A percentile compares a stretch with the other conserved stretches of the same genome.
Conservation (phyloP, 2,797 vertebrate genomes). For the Rhabdomys pumilio region DNA sequence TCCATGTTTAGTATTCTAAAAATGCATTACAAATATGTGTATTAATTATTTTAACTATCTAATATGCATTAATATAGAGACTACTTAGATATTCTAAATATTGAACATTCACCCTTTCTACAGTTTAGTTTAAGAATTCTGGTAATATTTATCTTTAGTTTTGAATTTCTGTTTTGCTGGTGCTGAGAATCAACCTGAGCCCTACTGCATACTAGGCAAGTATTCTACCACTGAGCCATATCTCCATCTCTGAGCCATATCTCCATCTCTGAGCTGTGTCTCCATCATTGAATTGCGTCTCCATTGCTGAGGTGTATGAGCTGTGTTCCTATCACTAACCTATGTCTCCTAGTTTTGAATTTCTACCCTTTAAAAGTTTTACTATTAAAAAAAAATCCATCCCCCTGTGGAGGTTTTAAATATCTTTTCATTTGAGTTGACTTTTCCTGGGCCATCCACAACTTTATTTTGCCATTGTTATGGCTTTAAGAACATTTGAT, state of each 20-base stretch:
- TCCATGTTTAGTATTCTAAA: conserved; percentile 4
- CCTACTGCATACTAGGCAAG: not conserved
- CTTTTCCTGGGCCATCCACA: not conserved
- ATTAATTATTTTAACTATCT: not conserved
- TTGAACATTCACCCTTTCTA: not conserved
- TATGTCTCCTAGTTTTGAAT: not conserved
- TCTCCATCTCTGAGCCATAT: not conserved
- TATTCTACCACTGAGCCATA: not conserved
- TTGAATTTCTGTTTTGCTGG: conserved; percentile 24
- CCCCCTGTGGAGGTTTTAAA: not conserved
- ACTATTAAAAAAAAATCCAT: not conserved
- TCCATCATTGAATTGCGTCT: not conserved
- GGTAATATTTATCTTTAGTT: conserved; percentile 12
- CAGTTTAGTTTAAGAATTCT: conserved; percentile 33
- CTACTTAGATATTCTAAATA: not conserved
- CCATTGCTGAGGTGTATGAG: not conserved
- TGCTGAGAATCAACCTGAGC: not conserved
- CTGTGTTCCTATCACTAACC: not conserved
- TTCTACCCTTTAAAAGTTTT: conserved; percentile 34
- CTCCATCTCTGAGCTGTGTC: not conserved
- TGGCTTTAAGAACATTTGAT: not conserved
- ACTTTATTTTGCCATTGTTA: conserved; percentile 10
- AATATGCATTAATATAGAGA: not conserved
- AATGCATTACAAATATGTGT: not conserved
- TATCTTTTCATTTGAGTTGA: conserved; percentile 14